Conservation (phyloP, 2,888 invertebrate genomes). For the Deilephila porcellus region DNA sequence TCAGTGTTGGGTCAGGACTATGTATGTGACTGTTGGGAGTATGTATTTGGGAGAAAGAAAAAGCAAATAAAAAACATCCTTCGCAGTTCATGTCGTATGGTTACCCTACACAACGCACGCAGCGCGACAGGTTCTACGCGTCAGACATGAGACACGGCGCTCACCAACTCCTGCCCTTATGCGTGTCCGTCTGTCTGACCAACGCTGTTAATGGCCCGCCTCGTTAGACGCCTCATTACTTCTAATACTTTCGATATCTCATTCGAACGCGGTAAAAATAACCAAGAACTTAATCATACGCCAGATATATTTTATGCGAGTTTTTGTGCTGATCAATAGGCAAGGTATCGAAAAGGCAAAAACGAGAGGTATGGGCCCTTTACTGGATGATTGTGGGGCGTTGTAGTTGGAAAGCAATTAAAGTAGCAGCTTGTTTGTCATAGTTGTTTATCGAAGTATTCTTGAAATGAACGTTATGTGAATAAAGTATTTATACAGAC, state of each 20-base stretch:
- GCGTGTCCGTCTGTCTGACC: slow-evolving; percentile 46
- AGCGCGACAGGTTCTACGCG: slow-evolving; percentile 70
- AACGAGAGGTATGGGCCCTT: background rate
- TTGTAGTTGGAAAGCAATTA: background rate
- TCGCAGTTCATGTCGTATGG: slow-evolving; percentile 35
- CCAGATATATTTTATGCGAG: background rate
- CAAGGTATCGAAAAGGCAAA: background rate
- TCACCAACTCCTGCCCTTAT: slow-evolving; percentile 58
- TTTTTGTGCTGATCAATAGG: background rate
- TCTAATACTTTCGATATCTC: slow-evolving; percentile 44
- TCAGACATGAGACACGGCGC: slow-evolving; percentile 42
- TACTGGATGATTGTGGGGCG: background rate
- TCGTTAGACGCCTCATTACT: slow-evolving; percentile 32
- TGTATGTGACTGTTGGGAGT: too few relatives aligned
- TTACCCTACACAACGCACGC: slow-evolving; percentile 53
- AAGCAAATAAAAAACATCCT: background rate
- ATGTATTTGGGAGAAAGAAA: background rate
- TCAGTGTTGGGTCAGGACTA: too few relatives aligned
- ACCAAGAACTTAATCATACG: slow-evolving; percentile 18
- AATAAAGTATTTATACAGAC: too few relatives aligned
- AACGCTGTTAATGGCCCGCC: slow-evolving; percentile 39
- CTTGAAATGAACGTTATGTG: too few relatives aligned
- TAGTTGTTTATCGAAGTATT: background rate
- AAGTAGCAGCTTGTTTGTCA: background rate
- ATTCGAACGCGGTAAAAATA: slow-evolving; percentile 20